Evolutionary conservation across 2,888 invertebrate genomes (phyloP).

Genomic region (Alviniconcha strummeri): DNA sequence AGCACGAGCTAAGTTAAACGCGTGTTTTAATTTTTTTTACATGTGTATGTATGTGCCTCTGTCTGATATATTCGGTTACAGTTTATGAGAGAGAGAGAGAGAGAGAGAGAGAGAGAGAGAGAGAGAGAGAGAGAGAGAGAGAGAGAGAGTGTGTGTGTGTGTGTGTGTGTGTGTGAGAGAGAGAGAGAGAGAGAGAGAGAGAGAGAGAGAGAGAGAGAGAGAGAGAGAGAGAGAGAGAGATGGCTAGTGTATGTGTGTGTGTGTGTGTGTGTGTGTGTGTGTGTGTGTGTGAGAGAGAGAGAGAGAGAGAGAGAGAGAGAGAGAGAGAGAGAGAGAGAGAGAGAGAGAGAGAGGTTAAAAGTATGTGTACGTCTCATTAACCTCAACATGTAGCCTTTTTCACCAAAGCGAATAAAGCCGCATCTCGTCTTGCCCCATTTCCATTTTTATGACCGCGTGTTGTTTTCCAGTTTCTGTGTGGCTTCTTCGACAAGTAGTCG

Average conservation of each 20-base stretch:
- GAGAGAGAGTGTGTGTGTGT: background rate
- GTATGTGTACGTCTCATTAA: background rate
- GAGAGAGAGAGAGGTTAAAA: background rate
- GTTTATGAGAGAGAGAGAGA: no score
- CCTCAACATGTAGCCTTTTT: background rate
- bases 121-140: no score
- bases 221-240: background rate
- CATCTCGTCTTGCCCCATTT: no score
- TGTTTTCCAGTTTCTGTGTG: no score
- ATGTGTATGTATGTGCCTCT: no score
- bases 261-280: constrained; percentile 19
- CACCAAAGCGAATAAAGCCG: background rate
- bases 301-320: constrained; percentile 20
- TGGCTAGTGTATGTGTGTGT: background rate
- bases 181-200: background rate
- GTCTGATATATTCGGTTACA: no score
- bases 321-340: constrained; percentile 15
- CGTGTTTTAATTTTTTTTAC: no score
- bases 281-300: constrained; percentile 15
- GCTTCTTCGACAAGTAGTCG: no score
- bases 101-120: no score
- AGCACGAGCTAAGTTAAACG: no score
- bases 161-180: constrained; percentile 7
- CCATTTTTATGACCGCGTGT: no score
- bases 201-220: background rate